These are phyloP conservation scores for Drosophila incognita DNA, from an alignment of 2,888 invertebrate species.

Conservation along the genomic window DNA sequence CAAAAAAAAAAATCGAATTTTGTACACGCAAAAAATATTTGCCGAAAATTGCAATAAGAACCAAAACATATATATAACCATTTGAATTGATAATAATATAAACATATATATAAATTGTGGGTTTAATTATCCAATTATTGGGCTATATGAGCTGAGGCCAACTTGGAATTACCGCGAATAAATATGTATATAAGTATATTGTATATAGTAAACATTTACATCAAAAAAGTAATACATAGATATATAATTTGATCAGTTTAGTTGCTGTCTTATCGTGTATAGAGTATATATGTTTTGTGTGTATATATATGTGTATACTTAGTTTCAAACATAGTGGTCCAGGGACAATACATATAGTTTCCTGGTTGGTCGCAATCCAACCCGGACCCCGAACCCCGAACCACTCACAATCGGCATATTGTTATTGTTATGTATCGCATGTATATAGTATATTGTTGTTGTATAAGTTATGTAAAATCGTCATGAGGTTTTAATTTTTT, in stretches of 20 bases:
- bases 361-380: background rate
- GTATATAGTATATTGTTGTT: background rate
- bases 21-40: conserved; percentile 12
- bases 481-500: background rate
- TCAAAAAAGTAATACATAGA: conserved; percentile 18
- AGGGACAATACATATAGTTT: background rate
- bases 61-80: background rate
- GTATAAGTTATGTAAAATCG: background rate
- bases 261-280: conserved; percentile 18
- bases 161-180: conserved; percentile 18
- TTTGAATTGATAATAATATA: background rate
- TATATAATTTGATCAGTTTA: conserved; percentile 29
- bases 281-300: conserved; percentile 10
- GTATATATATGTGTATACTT: background rate
- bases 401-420: background rate
- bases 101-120: background rate
- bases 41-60: conserved; percentile 9
- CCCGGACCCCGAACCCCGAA: background rate
- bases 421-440: conserved; percentile 1
- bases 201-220: conserved; percentile 12
- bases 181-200: conserved; percentile 13
- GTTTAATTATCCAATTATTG: conserved; percentile 1
- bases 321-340: conserved; percentile 1
- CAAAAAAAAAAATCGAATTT: conserved; percentile 3
- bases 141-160: conserved; percentile 19